These are phyloP conservation scores for Xestia rhomboidea DNA, from an alignment of 2,888 invertebrate species.

Conservation along the genomic window DNA sequence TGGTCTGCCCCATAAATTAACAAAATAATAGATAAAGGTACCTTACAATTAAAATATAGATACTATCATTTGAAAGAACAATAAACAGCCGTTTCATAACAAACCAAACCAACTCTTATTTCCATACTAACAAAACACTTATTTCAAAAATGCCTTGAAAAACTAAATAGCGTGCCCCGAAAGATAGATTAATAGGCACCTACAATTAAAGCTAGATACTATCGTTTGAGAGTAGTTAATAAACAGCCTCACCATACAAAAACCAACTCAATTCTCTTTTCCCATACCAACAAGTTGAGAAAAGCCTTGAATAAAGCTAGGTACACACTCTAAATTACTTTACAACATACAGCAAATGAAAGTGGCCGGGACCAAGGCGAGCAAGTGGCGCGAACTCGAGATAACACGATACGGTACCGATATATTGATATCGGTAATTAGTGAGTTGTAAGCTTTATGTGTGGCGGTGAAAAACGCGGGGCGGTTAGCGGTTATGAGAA, in stretches of 20 bases:
- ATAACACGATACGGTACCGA: constrained; percentile 45
- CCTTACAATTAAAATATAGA: not conserved
- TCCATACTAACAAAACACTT: not conserved
- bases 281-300: constrained; percentile 14
- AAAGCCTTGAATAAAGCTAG: constrained; percentile 50
- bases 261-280: not conserved
- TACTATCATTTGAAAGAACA: not conserved
- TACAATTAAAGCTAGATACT: not conserved
- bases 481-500: not conserved
- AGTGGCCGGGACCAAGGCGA: constrained; percentile 61
- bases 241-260: not conserved
- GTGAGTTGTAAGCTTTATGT: constrained; percentile 28
- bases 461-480: not conserved
- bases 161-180: not conserved
- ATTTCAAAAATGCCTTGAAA: constrained; percentile 41
- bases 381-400: constrained; percentile 45
- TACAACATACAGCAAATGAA: constrained; percentile 52
- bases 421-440: constrained; percentile 57
- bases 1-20: not conserved
- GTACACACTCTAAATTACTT: constrained; percentile 53
- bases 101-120: not conserved
- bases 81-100: not conserved
- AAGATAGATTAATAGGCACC: not conserved
- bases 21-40: not conserved
- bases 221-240: not conserved